These are phyloP conservation scores for Dicrostonyx torquatus DNA, from an alignment of 2,797 vertebrate genomes.

Conservation along the genomic window DNA sequence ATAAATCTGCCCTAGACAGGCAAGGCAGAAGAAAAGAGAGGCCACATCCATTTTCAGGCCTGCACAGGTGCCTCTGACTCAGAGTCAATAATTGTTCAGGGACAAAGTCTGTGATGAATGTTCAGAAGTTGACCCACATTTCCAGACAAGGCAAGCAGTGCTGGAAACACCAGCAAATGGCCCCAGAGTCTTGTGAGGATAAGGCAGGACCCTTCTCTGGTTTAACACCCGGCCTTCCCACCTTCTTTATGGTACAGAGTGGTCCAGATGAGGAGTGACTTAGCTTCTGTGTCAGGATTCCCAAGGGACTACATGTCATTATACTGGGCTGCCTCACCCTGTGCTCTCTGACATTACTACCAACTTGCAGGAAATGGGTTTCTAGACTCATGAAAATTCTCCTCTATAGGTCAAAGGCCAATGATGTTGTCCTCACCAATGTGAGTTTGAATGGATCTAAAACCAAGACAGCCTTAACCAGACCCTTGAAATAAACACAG, in stretches of 20 bases:
- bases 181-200: background rate
- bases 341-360: background rate
- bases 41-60: conserved; percentile 67
- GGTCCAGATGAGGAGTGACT: background rate
- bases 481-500: background rate
- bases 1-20: conserved; percentile 72
- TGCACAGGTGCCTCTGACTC: conserved; percentile 65
- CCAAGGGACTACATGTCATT: background rate
- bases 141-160: conserved; percentile 12
- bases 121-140: background rate
- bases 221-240: accelerated
- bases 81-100: conserved; percentile 71
- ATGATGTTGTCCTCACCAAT: background rate
- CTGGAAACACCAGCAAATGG: background rate
- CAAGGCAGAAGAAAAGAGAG: conserved; percentile 22
- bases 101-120: conserved; percentile 67
- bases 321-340: background rate
- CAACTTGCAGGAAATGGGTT: background rate
- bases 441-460: background rate
- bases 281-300: background rate
- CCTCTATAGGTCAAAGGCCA: background rate
- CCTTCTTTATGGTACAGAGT: background rate
- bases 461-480: accelerated
- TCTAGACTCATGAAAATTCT: background rate
- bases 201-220: background rate